These are phyloP conservation scores for Protophormia terraenovae DNA, from an alignment of 2,888 invertebrate genomes.

Conservation along the genomic window DNA sequence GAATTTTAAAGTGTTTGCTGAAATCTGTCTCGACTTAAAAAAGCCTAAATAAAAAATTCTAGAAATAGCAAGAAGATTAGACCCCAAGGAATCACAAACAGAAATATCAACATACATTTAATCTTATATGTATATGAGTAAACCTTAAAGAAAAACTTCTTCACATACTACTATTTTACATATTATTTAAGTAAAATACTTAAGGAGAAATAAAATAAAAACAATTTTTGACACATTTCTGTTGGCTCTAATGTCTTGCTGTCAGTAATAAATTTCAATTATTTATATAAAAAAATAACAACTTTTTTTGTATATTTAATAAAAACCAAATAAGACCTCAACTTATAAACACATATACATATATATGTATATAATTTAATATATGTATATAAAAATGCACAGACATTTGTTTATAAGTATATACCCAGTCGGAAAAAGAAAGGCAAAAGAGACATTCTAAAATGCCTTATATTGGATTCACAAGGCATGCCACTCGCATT, in stretches of 20 bases:
- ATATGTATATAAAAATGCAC: background rate
- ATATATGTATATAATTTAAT: background rate
- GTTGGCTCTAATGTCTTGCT: conserved; percentile 49
- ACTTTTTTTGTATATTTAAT: background rate
- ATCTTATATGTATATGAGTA: too few species aligned
- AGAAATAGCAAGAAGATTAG: background rate
- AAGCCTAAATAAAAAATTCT: background rate
- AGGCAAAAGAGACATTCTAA: too few species aligned
- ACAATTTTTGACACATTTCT: conserved; percentile 41
- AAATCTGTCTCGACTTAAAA: background rate
- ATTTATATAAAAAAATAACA: conserved; percentile 35
- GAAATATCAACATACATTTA: background rate
- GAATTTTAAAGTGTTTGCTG: conserved; percentile 32
- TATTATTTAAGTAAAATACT: background rate
- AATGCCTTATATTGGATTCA: too few species aligned
- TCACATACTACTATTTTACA: background rate
- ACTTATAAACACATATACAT: background rate
- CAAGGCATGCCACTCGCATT: too few species aligned
- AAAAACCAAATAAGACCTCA: background rate
- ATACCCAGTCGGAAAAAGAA: too few species aligned
- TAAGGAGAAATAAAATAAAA: background rate
- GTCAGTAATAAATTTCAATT: conserved; percentile 66
- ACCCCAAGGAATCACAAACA: background rate
- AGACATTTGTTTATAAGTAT: background rate
- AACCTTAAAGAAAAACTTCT: background rate